phyloP scores from a whole-genome alignment of 1,140 invertebrate genomes.

The Alviniconcha marisindica region DNA sequence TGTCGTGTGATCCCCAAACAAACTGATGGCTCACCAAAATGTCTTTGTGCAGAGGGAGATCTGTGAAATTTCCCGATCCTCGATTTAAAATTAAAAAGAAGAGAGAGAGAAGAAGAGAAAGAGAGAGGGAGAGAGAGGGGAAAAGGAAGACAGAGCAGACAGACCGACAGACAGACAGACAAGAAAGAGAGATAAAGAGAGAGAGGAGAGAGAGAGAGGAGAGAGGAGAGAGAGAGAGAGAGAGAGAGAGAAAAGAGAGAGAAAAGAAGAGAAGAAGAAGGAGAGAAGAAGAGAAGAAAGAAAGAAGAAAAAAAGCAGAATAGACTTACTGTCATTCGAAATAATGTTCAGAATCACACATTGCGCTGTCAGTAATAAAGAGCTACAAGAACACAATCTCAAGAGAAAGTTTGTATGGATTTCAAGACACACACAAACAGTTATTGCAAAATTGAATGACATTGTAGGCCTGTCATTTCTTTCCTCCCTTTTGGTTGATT shows the following conservation, averaged over 20 bases:
- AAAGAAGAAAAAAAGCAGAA: no score
- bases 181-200: background rate
- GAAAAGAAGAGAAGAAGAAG: background rate
- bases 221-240: background rate
- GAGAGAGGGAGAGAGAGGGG: constrained; percentile 7
- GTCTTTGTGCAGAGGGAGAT: background rate
- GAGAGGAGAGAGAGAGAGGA: background rate
- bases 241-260: background rate
- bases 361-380: no score
- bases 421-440: no score
- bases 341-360: no score
- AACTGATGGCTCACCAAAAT: no score
- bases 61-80: no score
- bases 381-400: no score
- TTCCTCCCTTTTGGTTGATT: no score
- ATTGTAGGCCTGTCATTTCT: no score
- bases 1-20: background rate
- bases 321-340: no score
- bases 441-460: no score
- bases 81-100: background rate
- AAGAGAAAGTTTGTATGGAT: no score
- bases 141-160: background rate
- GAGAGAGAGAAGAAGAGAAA: background rate
- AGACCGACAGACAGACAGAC: background rate
- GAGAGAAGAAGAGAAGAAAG: background rate